Evolutionary conservation across 2,113 vertebrate genomes (phyloP).

Genomic region (Sinocyclocheilus maitianheensis): DNA sequence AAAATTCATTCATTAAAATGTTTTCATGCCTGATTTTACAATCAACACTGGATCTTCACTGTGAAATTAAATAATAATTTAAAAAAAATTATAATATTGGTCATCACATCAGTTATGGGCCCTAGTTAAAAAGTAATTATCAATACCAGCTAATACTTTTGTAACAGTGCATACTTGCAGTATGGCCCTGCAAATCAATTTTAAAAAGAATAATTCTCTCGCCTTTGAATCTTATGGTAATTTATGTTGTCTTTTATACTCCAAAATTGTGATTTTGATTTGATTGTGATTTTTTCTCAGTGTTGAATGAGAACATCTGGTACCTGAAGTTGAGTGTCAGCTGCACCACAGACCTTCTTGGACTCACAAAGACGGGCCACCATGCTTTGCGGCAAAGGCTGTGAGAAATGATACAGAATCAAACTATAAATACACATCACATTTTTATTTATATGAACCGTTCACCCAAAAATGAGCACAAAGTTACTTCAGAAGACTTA

Average conservation of each 20-base stretch:
- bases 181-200: neutral
- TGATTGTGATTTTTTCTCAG: too few relatives aligned
- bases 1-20: too few relatives aligned
- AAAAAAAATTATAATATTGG: too few relatives aligned
- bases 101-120: neutral
- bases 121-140: neutral
- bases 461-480: neutral
- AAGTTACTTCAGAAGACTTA: neutral
- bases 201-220: too few relatives aligned
- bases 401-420: slow-evolving; percentile 5
- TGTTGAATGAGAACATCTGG: neutral
- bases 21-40: too few relatives aligned
- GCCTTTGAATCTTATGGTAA: neutral
- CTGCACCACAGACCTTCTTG: slow-evolving; percentile 93
- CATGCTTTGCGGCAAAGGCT: slow-evolving; percentile 91
- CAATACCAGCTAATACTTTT: neutral
- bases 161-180: neutral
- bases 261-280: neutral
- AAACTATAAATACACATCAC: neutral
- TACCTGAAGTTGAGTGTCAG: slow-evolving; percentile 97
- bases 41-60: too few relatives aligned
- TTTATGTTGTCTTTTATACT: neutral
- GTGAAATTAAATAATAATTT: too few relatives aligned
- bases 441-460: neutral
- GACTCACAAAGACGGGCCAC: slow-evolving; percentile 94